phyloP scores from a whole-genome alignment of 2,797 vertebrate species.

The Smutsia gigantea region DNA sequence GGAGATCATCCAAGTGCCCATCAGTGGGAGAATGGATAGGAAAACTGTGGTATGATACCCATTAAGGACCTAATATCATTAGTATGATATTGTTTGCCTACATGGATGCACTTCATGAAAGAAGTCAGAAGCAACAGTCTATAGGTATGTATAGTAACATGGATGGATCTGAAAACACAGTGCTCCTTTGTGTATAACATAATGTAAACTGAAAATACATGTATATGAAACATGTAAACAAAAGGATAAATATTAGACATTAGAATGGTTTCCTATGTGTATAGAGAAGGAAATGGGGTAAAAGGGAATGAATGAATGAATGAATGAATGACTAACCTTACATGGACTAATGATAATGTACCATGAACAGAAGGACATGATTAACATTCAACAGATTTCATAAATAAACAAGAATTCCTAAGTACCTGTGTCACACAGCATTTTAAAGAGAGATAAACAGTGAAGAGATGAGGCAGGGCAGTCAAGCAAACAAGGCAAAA shows the following conservation, averaged over 20 bases:
- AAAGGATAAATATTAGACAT: background rate
- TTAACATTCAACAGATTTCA: background rate
- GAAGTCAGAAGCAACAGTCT: background rate
- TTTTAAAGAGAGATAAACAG: background rate
- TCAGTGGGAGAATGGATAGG: background rate
- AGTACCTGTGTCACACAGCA: background rate
- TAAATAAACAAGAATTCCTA: background rate
- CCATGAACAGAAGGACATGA: background rate
- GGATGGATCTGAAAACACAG: background rate
- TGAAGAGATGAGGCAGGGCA: background rate
- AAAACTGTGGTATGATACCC: background rate
- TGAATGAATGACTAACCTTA: background rate
- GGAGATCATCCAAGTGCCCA: background rate
- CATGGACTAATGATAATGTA: no score
- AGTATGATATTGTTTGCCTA: background rate
- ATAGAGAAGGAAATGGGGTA: background rate
- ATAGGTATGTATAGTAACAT: background rate
- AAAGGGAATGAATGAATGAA: background rate
- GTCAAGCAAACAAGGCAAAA: background rate
- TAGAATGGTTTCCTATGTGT: background rate
- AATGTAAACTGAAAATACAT: background rate
- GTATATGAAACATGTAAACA: background rate
- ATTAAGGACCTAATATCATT: background rate
- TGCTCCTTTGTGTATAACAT: background rate
- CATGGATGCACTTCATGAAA: background rate